Evolutionary conservation across 1,140 invertebrate genomes (phyloP), one percentile per base, ranked within the genome.

Genomic region (Atta colombica): DNA sequence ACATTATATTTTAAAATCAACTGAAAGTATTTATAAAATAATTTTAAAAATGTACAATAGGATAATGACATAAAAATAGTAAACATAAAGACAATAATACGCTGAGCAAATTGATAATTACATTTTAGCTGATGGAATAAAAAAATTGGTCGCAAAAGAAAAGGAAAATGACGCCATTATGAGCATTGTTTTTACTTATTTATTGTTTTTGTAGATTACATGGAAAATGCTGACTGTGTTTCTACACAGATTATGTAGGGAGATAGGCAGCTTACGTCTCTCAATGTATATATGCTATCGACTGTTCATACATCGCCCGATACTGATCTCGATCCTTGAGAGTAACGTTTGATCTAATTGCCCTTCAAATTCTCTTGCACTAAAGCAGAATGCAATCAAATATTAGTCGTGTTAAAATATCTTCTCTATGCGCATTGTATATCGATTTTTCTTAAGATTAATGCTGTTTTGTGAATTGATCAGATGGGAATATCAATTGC

Each of bases 231-330:
- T 45, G 49, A 63, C 31, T 58, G 35, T 1, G 31, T 58, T 58
- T 69, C 21, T 58, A 66, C 51, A 58, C 71, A 71, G 65, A 81
- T 81, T 71, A 69, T 81, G 31, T 45, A 69, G 49, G 18, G 35
- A 55, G 63, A 81, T 71, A 58, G n/a, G 55, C 10, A 81, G 49
- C 51, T 69, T 35, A 45, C 7, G 31, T 68, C 12, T 45, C 18
- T 25, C 66, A 35, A 18, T 80, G 21, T 58, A 31, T 55, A 58
- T 77, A 71, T 7, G 21, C 31, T 55, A 53, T 69, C 49, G 10
- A 69, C 49, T 78, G 45, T 80, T 58, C 51, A 69, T n/a, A 51
- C 55, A 80, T 80, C n/a, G 10, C 12, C 5, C 16, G 12, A 71
- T 68, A 25, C n/a, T 39, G 77, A 69, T 21, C 21, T 21, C 21